Base-by-base conservation (phyloP, 2,113 vertebrate species). In the Rafetus swinhoei region DNA sequence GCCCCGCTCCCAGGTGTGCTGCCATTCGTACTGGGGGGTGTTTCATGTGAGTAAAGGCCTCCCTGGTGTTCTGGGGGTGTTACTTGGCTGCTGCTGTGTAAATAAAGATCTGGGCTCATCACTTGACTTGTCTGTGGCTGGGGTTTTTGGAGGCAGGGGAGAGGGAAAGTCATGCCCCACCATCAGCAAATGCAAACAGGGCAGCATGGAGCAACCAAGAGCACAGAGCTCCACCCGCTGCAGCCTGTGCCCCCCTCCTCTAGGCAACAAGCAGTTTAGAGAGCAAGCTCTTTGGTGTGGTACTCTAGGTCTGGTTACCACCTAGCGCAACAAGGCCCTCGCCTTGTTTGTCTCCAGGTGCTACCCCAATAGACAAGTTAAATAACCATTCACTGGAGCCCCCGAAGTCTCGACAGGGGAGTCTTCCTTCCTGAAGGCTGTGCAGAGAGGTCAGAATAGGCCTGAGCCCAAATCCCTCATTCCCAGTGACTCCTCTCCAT, bases 71-170 rank as follows among this genome's bases (percentile, higher is more conserved):
- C 82, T 35, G 32, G 25, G 1, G 3, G 0, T 60, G n/a, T 55
- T 55, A 54, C 29, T 0, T 3, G 8, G 16, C 19, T 45, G 16
- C 39, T 55, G 79, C 39, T 3, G 32, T 72, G 12, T 90, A 82
- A 97, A 97, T 97, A 97, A 97, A 97, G 74, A 19, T 90, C 69
- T 95, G 0, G 1, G 4, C 4, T 90, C 25, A 21, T 0, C 0
- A 83, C 16, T 24, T 39, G 24, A 24, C 59, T 81, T 86, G 92
- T 92, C 53, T 65, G 0, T 1, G 77, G 35, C 29, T 0, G 0
- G 8, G 1, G 92, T 3, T 69, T 92, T 88, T 57, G 69, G 84
- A 79, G 21, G 74, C 10, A 54, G 60, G 83, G 65, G 10, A 8
- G 76, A 53, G 89, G 81, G 80, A 53, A 92, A 69, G 15, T 8